Conservation (phyloP, 1,140 invertebrate species). For the Orussus abietinus region DNA sequence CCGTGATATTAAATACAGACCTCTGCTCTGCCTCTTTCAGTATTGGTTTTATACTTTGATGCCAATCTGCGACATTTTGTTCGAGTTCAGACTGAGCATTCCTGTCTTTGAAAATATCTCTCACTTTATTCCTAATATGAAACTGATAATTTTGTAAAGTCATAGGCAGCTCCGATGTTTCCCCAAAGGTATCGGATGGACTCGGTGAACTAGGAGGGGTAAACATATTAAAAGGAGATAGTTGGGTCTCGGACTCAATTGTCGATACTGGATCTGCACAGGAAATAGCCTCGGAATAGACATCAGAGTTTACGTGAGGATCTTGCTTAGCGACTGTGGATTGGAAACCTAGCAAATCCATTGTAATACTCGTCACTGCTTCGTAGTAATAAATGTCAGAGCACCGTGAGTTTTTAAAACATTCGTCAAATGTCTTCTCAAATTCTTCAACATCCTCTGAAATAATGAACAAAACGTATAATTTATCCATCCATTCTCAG, state of each 20-base stretch:
- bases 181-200: too few species aligned
- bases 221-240: slow-evolving; percentile 10
- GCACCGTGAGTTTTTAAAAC: slow-evolving; percentile 13
- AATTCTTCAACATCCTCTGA: slow-evolving; percentile 34
- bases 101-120: slow-evolving; percentile 27
- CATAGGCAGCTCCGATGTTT: too few species aligned
- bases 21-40: slow-evolving; percentile 30
- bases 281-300: background rate
- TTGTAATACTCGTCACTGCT: slow-evolving; percentile 23
- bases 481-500: too few species aligned
- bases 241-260: background rate
- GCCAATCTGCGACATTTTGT: slow-evolving; percentile 35
- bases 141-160: slow-evolving; percentile 25
- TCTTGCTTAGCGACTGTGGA: slow-evolving; percentile 16
- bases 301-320: slow-evolving; percentile 2
- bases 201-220: slow-evolving; percentile 22
- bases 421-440: slow-evolving; percentile 26
- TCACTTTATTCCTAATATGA: slow-evolving; percentile 26
- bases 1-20: slow-evolving; percentile 32
- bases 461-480: slow-evolving; percentile 14
- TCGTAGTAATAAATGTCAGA: slow-evolving; percentile 23
- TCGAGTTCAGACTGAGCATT: slow-evolving; percentile 28
- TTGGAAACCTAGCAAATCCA: slow-evolving; percentile 30
- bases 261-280: background rate
- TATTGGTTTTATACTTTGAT: slow-evolving; percentile 35